Evolutionary conservation across 2,113 vertebrate genomes (phyloP).

Genomic region (Charadrius vociferus): DNA sequence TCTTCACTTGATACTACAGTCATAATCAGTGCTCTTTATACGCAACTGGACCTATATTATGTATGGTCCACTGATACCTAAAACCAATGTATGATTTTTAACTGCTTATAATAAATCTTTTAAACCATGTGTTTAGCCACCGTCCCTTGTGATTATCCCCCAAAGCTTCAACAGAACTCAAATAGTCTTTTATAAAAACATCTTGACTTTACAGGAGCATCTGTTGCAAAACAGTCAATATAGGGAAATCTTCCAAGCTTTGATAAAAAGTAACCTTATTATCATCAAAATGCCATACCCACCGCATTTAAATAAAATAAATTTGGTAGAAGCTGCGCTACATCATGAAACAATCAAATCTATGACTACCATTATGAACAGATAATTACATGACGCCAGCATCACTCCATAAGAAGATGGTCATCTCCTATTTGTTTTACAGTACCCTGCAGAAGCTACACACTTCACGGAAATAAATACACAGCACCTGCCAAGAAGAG

Average conservation of each 20-base stretch:
- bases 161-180: background rate
- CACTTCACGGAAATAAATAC: fast-evolving
- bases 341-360: background rate
- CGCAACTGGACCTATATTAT: background rate
- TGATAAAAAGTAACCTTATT: background rate
- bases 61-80: background rate
- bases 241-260: background rate
- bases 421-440: background rate
- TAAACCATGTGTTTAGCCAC: background rate
- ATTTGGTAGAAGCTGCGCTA: background rate
- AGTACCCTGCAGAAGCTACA: background rate
- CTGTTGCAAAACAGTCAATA: background rate
- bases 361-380: background rate
- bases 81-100: background rate
- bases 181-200: background rate
- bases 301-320: background rate
- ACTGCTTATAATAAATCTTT: background rate
- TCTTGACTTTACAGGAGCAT: background rate
- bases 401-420: background rate
- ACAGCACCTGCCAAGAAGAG: background rate
- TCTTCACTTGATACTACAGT: background rate
- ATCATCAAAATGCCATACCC: background rate
- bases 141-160: background rate
- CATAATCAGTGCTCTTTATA: background rate
- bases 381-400: background rate